phyloP scores from a whole-genome alignment of 1,140 invertebrate genomes.

The Radopholus similis region DNA sequence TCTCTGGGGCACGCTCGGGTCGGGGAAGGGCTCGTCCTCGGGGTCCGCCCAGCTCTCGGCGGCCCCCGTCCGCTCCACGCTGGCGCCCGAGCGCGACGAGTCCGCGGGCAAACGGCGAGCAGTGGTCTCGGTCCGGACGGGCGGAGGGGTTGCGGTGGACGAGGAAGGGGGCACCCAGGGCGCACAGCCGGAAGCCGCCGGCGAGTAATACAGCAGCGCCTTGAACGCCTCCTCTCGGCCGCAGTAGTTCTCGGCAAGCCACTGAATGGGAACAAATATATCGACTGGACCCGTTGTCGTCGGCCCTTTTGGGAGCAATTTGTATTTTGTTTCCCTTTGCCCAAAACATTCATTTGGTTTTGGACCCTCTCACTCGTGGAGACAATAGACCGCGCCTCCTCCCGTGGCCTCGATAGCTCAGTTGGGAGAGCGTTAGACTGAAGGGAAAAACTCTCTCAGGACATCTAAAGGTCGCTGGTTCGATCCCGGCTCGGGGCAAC shows the following conservation, averaged over 20 bases:
- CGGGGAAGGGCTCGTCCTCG: background rate
- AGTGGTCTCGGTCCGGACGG: background rate
- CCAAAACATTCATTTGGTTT: too few relatives aligned
- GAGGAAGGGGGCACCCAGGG: background rate
- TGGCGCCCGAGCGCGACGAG: background rate
- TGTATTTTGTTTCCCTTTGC: too few relatives aligned
- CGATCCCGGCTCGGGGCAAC: too few relatives aligned
- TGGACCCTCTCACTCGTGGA: too few relatives aligned
- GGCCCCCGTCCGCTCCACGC: background rate
- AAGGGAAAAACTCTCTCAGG: constrained; percentile 23
- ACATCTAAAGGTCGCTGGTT: background rate
- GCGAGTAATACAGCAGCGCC: constrained; percentile 43
- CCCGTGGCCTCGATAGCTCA: constrained; percentile 54
- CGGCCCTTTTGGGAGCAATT: background rate
- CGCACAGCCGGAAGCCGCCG: constrained; percentile 22
- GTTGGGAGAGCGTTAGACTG: constrained; percentile 61
- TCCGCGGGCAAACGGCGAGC: background rate
- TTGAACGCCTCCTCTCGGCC: constrained; percentile 46
- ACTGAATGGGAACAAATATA: background rate
- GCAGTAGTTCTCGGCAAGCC: constrained; percentile 48
- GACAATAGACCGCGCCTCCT: too few relatives aligned
- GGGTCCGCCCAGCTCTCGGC: background rate
- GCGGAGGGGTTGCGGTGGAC: background rate
- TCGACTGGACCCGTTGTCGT: background rate
- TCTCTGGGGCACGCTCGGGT: background rate